These are phyloP conservation scores for Danio kyathit DNA, from an alignment of 2,797 vertebrate species.

Conservation along the genomic window DNA sequence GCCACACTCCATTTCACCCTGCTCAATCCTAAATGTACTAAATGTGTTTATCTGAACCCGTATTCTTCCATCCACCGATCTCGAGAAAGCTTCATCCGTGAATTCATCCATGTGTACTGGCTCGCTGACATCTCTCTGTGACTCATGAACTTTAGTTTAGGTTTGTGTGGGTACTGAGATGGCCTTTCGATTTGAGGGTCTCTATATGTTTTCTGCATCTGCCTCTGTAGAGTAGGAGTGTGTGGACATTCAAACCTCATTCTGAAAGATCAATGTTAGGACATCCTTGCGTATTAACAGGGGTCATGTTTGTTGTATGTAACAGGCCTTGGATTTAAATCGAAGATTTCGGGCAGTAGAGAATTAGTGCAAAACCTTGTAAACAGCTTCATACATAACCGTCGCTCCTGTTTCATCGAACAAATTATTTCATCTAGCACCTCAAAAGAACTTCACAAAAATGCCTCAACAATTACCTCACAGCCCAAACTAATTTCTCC, in stretches of 20 bases:
- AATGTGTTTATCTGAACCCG: slow-evolving; percentile 12
- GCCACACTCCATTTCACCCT: background rate
- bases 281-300: slow-evolving; percentile 4
- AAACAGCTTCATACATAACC: background rate
- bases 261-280: background rate
- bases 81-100: slow-evolving; percentile 12
- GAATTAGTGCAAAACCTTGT: background rate
- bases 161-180: slow-evolving; percentile 37
- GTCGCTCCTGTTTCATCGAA: slow-evolving; percentile 9
- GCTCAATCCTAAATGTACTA: background rate
- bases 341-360: background rate
- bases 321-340: background rate
- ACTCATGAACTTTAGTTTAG: slow-evolving; percentile 22
- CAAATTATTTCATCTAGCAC: slow-evolving; percentile 30
- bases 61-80: slow-evolving; percentile 3
- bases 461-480: slow-evolving; percentile 47
- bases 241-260: background rate
- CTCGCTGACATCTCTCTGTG: slow-evolving; percentile 18
- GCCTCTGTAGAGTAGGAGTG: slow-evolving; percentile 2
- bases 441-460: slow-evolving; percentile 51
- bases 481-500: slow-evolving; percentile 46
- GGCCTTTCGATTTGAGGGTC: slow-evolving; percentile 8
- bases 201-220: background rate
- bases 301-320: background rate
- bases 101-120: slow-evolving; percentile 31